phyloP scores from a whole-genome alignment of 2,797 vertebrate genomes.

The Bufotes viridis region DNA sequence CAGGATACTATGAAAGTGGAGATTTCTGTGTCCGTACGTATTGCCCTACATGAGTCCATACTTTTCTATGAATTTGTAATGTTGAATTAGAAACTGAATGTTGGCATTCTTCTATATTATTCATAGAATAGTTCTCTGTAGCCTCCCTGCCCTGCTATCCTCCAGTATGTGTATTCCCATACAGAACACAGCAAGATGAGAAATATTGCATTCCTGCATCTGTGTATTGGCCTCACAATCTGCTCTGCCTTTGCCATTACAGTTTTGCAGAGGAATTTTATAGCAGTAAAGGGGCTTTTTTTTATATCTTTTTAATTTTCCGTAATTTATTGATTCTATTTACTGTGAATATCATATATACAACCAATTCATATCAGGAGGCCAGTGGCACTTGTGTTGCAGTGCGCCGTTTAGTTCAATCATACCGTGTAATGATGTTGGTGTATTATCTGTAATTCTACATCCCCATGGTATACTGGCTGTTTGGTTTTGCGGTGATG shows the following conservation, averaged over 20 bases:
- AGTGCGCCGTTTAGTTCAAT: not conserved
- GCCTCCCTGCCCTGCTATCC: not conserved
- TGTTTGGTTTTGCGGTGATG: not conserved
- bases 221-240: constrained; percentile 12
- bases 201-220: constrained; percentile 10
- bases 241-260: constrained; percentile 9
- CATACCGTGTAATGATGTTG: not conserved
- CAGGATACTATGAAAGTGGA: constrained; percentile 93
- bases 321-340: not conserved
- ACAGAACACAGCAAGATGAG: not conserved
- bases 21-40: constrained; percentile 93
- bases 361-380: not conserved
- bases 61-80: constrained; percentile 14
- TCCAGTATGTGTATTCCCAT: not conserved
- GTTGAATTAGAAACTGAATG: not conserved
- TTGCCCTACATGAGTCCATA: constrained; percentile 3
- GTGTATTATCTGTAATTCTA: not conserved
- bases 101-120: not conserved
- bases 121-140: not conserved
- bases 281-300: not conserved
- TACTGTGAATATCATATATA: not conserved
- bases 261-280: not conserved
- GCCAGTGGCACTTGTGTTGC: not conserved
- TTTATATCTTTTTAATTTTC: not conserved
- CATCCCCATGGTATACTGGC: not conserved